Conservation (phyloP, 2,113 vertebrate genomes). For the Pygoscelis antarcticus region DNA sequence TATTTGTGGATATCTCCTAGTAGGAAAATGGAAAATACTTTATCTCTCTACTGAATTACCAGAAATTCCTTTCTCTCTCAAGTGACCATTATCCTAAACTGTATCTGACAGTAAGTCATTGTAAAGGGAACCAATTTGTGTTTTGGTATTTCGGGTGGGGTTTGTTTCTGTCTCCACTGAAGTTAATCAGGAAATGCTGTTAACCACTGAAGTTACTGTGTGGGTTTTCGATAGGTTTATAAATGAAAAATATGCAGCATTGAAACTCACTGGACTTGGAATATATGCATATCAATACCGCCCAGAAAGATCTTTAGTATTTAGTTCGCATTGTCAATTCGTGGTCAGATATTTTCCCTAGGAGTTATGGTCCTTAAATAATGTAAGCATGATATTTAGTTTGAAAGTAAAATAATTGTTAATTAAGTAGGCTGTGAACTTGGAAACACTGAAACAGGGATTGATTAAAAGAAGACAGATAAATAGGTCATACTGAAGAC, state of each 20-base stretch:
- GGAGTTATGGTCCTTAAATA: not conserved
- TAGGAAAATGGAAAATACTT: slow-evolving; percentile 1
- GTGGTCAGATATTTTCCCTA: not conserved
- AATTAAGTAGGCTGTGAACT: not conserved
- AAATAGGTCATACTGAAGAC: not conserved
- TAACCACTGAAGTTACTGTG: not conserved
- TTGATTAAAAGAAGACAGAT: not conserved
- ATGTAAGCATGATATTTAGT: not conserved
- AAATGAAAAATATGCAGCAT: not conserved
- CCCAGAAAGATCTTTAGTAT: not conserved
- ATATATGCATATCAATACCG: not conserved
- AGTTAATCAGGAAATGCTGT: not conserved
- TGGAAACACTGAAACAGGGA: not conserved
- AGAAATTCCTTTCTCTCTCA: slow-evolving; percentile 1
- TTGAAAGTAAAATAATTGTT: not conserved
- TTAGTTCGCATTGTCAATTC: not conserved
- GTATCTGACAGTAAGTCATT: not conserved
- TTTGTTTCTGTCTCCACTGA: not conserved
- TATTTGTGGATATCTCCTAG: not conserved
- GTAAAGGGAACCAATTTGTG: not conserved
- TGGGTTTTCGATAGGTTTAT: not conserved
- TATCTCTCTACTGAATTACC: not conserved
- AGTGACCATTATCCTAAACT: not conserved
- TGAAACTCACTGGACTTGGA: not conserved
- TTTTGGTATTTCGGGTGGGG: not conserved